These are phyloP conservation scores for Malacoraja senta DNA, from an alignment of 2,797 vertebrate species.

Conservation along the genomic window DNA sequence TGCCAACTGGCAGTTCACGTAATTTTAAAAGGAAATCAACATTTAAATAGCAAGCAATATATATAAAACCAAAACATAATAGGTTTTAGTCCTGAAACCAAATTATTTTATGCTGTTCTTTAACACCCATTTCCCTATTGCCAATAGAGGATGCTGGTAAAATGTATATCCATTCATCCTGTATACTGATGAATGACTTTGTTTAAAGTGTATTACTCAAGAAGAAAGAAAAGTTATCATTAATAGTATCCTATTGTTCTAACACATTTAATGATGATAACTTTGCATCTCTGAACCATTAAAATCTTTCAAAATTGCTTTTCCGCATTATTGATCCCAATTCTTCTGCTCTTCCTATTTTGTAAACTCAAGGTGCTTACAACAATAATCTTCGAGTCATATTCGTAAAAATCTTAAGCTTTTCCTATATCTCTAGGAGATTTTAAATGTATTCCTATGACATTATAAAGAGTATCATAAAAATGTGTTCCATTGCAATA, in stretches of 20 bases:
- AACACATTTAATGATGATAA: constrained; percentile 29
- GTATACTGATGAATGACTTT: constrained; percentile 66
- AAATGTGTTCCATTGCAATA: constrained; percentile 21
- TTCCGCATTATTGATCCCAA: not conserved
- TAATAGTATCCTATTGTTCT: constrained; percentile 13
- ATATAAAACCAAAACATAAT: constrained; percentile 55
- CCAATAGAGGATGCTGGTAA: constrained; percentile 54
- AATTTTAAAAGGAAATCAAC: constrained; percentile 61
- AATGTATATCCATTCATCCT: constrained; percentile 66
- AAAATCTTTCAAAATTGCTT: not conserved
- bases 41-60: constrained; percentile 62
- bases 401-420: not conserved
- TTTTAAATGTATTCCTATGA: constrained; percentile 19
- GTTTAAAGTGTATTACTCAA: constrained; percentile 63
- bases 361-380: not conserved
- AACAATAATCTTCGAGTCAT: not conserved
- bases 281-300: not conserved
- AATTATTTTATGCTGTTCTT: constrained; percentile 41
- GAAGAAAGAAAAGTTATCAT: constrained; percentile 53
- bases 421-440: not conserved
- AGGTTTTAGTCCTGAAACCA: constrained; percentile 45
- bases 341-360: not conserved
- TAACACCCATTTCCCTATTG: constrained; percentile 44
- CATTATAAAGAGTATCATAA: not conserved
- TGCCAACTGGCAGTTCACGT: constrained; percentile 71